Conservation (phyloP, 37 sponge, comb jelly and placozoan species). For the Geodia barretti region DNA sequence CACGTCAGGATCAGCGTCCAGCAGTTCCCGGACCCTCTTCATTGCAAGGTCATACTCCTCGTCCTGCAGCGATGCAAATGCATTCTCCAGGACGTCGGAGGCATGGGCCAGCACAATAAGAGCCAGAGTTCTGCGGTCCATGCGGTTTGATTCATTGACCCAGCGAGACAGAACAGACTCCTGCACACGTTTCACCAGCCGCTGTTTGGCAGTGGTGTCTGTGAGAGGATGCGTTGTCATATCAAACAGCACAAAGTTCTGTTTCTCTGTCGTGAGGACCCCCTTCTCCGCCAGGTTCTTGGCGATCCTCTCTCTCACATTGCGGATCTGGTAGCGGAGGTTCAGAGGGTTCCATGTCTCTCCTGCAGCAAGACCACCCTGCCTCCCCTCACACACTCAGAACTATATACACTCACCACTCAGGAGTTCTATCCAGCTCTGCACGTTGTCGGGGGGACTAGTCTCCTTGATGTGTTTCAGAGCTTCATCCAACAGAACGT, state of each 20-base stretch:
- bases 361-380: conserved; percentile 40
- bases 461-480: conserved; percentile 94
- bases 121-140: conserved; percentile 89
- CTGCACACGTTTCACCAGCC: conserved; percentile 91
- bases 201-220: conserved; percentile 87
- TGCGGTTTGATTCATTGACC: conserved; percentile 91
- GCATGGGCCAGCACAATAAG: conserved; percentile 93
- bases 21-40: conserved; percentile 90
- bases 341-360: conserved; percentile 99
- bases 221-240: conserved; percentile 99
- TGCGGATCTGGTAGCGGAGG: conserved; percentile 93
- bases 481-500: conserved; percentile 95
- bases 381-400: background rate
- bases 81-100: conserved; percentile 96
- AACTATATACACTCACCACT: conserved; percentile 73
- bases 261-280: conserved; percentile 97
- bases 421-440: conserved; percentile 96
- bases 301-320: conserved; percentile 96
- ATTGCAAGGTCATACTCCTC: conserved; percentile 98
- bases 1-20: conserved; percentile 92
- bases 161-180: conserved; percentile 91
- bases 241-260: conserved; percentile 98
- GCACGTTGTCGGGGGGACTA: conserved; percentile 81
- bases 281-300: conserved; percentile 99
- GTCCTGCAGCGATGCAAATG: conserved; percentile 91